phyloP scores from a whole-genome alignment of 1,140 invertebrate genomes.

The Drosophila seguyi region DNA sequence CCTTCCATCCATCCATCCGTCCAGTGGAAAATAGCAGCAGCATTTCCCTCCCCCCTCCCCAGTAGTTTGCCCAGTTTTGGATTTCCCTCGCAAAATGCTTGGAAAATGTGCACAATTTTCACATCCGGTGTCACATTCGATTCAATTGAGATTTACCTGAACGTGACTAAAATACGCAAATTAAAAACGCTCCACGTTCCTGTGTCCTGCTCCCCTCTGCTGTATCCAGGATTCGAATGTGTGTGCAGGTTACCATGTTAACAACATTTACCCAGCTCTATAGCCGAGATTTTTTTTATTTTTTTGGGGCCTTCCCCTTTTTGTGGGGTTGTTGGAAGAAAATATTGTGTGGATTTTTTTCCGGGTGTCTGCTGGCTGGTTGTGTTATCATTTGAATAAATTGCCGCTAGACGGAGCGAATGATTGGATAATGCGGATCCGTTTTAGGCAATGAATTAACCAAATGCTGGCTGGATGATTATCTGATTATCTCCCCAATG shows the following conservation, averaged over 20 bases:
- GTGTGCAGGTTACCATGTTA: slow-evolving; percentile 59
- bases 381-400: slow-evolving; percentile 66
- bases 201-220: too few species aligned
- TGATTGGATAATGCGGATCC: slow-evolving; percentile 61
- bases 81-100: slow-evolving; percentile 63
- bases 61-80: slow-evolving; percentile 17
- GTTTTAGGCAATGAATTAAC: slow-evolving; percentile 52
- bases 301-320: slow-evolving; percentile 34
- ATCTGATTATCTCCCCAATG: slow-evolving; percentile 1
- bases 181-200: slow-evolving; percentile 69
- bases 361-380: slow-evolving; percentile 9
- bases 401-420: slow-evolving; percentile 59
- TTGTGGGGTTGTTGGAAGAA: slow-evolving; percentile 36
- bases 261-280: slow-evolving; percentile 56
- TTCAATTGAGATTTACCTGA: slow-evolving; percentile 85
- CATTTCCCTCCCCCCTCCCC: slow-evolving; percentile 38
- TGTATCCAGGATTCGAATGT: not conserved
- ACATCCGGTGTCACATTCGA: slow-evolving; percentile 85
- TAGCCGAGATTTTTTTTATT: slow-evolving; percentile 57
- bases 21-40: slow-evolving; percentile 29
- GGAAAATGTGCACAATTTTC: slow-evolving; percentile 84
- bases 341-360: slow-evolving; percentile 51
- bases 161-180: slow-evolving; percentile 85
- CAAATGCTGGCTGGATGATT: slow-evolving; percentile 5
- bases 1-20: slow-evolving; percentile 49